phyloP scores from a whole-genome alignment of 2,888 invertebrate species.

The Tromatobia lineatoria region DNA sequence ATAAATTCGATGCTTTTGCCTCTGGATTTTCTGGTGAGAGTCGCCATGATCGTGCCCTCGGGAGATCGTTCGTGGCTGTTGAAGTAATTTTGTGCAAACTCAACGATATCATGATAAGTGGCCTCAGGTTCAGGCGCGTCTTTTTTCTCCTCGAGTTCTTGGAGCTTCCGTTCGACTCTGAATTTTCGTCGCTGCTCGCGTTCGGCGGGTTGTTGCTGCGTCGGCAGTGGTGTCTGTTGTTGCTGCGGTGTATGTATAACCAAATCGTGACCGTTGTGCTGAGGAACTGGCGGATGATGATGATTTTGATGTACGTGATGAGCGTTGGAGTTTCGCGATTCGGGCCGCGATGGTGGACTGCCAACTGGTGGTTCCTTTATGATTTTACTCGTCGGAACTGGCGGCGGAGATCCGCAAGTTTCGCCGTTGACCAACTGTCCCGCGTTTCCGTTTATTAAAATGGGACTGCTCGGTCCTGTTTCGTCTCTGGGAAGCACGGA shows the following conservation, averaged over 20 bases:
- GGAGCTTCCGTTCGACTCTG: constrained; percentile 94
- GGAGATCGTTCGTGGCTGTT: constrained; percentile 95
- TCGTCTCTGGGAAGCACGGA: constrained; percentile 92
- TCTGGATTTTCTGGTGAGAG: constrained; percentile 91
- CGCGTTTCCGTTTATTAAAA: constrained; percentile 78
- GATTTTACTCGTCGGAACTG: constrained; percentile 77
- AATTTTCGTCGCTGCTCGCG: constrained; percentile 93
- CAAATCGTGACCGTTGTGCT: constrained; percentile 71
- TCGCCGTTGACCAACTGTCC: constrained; percentile 77
- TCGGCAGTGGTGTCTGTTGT: constrained; percentile 62
- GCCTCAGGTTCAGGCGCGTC: constrained; percentile 86
- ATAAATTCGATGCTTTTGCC: constrained; percentile 92
- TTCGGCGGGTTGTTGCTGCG: constrained; percentile 86
- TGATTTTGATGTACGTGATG: constrained; percentile 71
- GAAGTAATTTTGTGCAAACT: constrained; percentile 97
- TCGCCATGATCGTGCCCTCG: constrained; percentile 95
- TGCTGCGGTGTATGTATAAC: constrained; percentile 68
- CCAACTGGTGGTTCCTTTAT: constrained; percentile 76
- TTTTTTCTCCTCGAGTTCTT: constrained; percentile 90
- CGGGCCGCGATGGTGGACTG: constrained; percentile 79
- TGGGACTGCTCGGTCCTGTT: constrained; percentile 78
- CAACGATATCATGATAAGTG: constrained; percentile 92
- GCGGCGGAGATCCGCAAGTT: constrained; percentile 78
- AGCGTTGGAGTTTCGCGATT: constrained; percentile 75
- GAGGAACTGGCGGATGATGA: constrained; percentile 71